Base-by-base conservation (phyloP, 2,888 invertebrate species). In the Eupeodes latifasciatus region DNA sequence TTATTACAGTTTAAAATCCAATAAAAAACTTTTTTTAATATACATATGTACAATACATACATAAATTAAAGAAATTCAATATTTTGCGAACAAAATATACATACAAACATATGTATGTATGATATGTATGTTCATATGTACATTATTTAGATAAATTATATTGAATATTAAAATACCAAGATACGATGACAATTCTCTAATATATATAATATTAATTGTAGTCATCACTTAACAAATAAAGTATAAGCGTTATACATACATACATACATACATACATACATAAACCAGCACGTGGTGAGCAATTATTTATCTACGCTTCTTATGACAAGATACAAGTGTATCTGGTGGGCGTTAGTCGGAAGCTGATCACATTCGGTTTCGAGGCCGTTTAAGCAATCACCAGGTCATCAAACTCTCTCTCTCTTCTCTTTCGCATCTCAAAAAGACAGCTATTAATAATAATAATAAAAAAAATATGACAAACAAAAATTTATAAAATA, bases 291-390 rank as follows among this genome's bases (percentile, higher is more conserved):
- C 79, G 71, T 80, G 78, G 79, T 40, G 53, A 34, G 62, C 44
- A 44, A 61, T 67, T 75, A 59, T 67, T 47, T 75, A 51, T 59
- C 47, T 77, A 27, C 55, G 4, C 40, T 40, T 40, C 40, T 14
- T 77, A 72, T 80, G 76, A 67, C 72, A 75, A 69, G 61, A 80
- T 74, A 75, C 64, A 61, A 71, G 64, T 80, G 77, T 74, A 76
- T 81, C 69, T 75, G 77, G 88, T 88, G 88, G 88, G 88, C 88
- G 88, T 84, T 85, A 85, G 85, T 88, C 88, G 88, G 88, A 88
- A 88, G 85, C 85, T 85, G 88, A 88, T 84, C 81, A 88, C 69
- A 85, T 81, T 88, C 88, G 85, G 81, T 81, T 81, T 88, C 88
- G 88, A 88, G 88, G 88, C 85, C 88, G 78, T 81, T 88, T 67